Percentiles rank a stretch among this genome's conserved stretches.
Conservation (phyloP, 2,888 invertebrate species). For the Tricholauxania praeusta region DNA sequence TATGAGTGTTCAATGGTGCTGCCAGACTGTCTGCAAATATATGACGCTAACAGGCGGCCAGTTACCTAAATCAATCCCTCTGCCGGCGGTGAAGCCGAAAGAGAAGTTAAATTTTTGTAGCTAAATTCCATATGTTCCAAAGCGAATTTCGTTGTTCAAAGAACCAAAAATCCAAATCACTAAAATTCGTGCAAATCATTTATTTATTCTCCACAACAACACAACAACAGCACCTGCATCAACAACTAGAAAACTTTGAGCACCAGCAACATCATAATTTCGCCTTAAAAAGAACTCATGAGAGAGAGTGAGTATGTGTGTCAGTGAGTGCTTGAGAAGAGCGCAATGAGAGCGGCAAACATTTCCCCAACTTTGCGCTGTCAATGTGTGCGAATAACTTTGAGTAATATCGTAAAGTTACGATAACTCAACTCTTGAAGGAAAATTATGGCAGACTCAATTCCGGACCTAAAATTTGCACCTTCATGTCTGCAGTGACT, state of each 20-base stretch:
- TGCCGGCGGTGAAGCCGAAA: background rate
- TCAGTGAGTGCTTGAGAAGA: background rate
- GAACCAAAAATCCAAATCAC: slow-evolving; percentile 2
- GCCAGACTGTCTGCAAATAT: slow-evolving; percentile 50
- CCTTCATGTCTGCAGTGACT: no score
- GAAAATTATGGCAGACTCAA: no score
- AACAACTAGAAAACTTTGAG: background rate
- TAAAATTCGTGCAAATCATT: slow-evolving; percentile 20
- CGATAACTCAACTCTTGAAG: background rate
- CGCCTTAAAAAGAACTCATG: background rate
- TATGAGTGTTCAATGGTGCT: slow-evolving; percentile 50
- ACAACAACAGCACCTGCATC: slow-evolving; percentile 14
- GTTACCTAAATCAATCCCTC: slow-evolving; percentile 45
- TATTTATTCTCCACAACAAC: slow-evolving; percentile 1
- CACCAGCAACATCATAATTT: background rate
- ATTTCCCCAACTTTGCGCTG: slow-evolving; percentile 13
- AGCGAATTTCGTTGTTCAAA: no score
- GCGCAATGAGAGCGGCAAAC: background rate
- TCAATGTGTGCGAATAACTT: background rate
- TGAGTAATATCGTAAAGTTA: background rate
- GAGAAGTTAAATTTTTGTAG: no score
- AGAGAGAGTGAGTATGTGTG: background rate
- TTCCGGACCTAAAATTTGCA: no score
- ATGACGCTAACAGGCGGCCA: slow-evolving; percentile 41
- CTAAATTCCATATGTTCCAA: no score